Percentiles rank a stretch among this genome's conserved stretches.
phyloP scores from a whole-genome alignment of 1,140 invertebrate species.

The Ladona fulva region DNA sequence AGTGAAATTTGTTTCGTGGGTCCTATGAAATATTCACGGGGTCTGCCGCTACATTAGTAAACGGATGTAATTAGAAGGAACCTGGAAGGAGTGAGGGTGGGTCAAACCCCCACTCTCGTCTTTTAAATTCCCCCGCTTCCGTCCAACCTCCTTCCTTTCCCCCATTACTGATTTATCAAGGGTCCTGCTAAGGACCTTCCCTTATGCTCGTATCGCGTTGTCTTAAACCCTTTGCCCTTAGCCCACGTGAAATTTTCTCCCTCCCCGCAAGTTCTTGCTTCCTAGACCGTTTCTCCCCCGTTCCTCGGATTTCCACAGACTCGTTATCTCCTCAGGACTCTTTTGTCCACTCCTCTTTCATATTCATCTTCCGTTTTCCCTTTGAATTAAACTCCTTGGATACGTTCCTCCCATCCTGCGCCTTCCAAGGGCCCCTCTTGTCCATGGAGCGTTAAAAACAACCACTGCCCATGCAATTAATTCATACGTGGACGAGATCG shows the following conservation, averaged over 20 bases:
- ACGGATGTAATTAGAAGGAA: conserved; percentile 6
- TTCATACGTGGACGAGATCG: too few species aligned
- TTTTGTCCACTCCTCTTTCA: too few species aligned
- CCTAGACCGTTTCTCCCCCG: neutral
- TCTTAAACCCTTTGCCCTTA: neutral
- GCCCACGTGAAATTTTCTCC: neutral
- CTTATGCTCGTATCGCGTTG: neutral
- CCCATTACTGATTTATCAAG: conserved; percentile 3
- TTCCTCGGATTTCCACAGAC: neutral
- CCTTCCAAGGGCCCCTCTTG: too few species aligned
- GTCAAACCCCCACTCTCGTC: neutral
- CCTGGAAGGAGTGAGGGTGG: neutral
- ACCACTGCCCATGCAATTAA: too few species aligned
- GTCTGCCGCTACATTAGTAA: conserved; percentile 4
- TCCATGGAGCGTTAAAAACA: too few species aligned
- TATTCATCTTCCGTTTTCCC: too few species aligned
- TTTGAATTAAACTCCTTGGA: too few species aligned
- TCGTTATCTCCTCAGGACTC: too few species aligned
- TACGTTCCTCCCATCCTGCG: too few species aligned
- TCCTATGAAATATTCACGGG: conserved; percentile 1
- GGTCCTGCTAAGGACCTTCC: neutral
- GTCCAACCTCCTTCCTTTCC: neutral
- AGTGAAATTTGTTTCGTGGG: neutral
- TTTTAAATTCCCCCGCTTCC: neutral
- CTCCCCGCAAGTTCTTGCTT: neutral